Base-by-base conservation (phyloP, 2,113 vertebrate genomes). In the Lamprotornis superbus region DNA sequence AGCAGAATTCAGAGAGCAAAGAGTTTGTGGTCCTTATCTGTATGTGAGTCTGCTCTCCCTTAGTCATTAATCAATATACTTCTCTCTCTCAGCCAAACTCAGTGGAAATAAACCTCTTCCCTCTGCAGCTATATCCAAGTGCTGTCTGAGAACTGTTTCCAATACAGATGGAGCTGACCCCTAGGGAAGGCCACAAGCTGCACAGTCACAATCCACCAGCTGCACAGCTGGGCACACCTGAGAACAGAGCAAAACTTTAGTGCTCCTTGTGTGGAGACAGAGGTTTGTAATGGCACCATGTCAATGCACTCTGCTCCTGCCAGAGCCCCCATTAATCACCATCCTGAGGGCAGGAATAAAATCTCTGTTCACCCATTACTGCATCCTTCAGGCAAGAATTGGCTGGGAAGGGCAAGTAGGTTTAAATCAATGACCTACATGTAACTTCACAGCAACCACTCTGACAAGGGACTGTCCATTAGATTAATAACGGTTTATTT, bases 351-450 rank as follows among this genome's bases (percentile, higher is more conserved):
- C 85, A 80, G 71, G 33, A 91, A 81, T 53, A 46, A 92, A 85
- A 88, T 59, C 82, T 83, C 71, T 93, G 88, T 71, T 88, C 67
- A 63, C 52, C 52, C 71, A 56, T 75, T 60, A 81, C 71, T 6
- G 15, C 0, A 0, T 47, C 82, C 85, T 89, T 83, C 84, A 88
- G 82, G 80, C 79, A 70, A 74, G 27, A 53, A 80, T 37, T 4
- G 1, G 28, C 70, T 44, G 63, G 56, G 75, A 86, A 90, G 53
- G 6, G 19, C 18, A 80, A 70, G 56, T 67, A 16, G 76, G 71
- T 78, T 92, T 83, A 75, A 94, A 94, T 87, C 90, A 78, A 52
- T 84, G 88, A 49, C 76, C 76, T 92, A 47, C n/a, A 46, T 52
- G 52, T 33, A 92, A 83, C 68, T 88, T 77, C 19, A 68, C 44